Conservation (phyloP, 2,797 vertebrate genomes). For the Acridotheres tristis region DNA sequence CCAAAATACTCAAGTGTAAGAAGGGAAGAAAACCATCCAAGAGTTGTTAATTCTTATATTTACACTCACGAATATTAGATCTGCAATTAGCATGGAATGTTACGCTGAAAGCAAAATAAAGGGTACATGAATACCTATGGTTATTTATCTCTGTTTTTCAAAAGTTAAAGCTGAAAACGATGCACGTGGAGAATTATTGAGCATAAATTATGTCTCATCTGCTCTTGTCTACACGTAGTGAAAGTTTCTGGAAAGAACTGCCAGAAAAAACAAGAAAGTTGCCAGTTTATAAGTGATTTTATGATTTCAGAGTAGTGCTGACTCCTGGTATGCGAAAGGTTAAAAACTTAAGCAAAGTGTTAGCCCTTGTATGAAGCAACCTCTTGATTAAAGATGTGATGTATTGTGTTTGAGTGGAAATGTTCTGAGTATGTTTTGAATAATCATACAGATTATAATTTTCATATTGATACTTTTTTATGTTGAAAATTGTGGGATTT, state of each 20-base stretch:
- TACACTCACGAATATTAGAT: constrained; percentile 70
- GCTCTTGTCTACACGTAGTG: neutral
- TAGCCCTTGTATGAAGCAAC: neutral
- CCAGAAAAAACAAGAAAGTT: neutral
- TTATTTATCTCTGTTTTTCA: constrained; percentile 14
- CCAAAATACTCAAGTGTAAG: constrained; percentile 78
- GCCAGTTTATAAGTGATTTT: neutral
- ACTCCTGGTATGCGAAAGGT: neutral
- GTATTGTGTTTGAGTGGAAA: neutral
- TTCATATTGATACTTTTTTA: neutral
- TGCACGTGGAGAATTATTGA: neutral
- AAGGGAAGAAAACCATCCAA: constrained; percentile 4
- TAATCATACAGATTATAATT: neutral
- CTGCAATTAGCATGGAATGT: constrained; percentile 64
- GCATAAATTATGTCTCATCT: neutral
- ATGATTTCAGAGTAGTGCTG: neutral
- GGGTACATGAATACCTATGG: neutral
- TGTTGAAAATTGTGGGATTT: neutral
- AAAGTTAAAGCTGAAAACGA: neutral
- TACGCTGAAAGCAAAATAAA: constrained; percentile 61
- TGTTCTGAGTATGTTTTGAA: neutral
- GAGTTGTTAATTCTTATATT: constrained; percentile 66
- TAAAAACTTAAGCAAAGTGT: neutral
- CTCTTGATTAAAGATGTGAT: neutral
- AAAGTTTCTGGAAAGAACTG: neutral